Base-by-base conservation (phyloP, 2,113 vertebrate genomes). In the Psittacus erithacus region DNA sequence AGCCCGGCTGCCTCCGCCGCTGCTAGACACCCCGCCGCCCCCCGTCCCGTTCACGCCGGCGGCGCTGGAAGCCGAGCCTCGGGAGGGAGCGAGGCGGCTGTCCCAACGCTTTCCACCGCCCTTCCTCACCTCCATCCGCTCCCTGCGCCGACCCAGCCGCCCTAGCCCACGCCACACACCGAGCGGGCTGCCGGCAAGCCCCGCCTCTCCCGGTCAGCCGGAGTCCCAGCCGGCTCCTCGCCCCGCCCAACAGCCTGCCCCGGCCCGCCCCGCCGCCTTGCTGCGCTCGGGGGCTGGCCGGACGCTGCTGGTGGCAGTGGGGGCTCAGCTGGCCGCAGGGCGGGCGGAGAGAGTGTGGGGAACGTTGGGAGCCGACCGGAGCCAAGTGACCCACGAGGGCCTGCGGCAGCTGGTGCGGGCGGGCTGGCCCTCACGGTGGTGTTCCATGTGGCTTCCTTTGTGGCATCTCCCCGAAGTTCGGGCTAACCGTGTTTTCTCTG, bases 261-360 rank as follows among this genome's bases (percentile, higher is more conserved):
- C 8, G 2, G 7, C 22, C 29, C 50, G 28, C 24, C 33, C 12
- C 23, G 1, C 47, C 11, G 19, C 27, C 11, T 22, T 22, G 31
- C 31, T 2, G 19, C 19, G 9, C 22, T 39, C 7, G 11, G 19
- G 17, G 4, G 6, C 17, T 29, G 16, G 49, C 9, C 15, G 13
- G 4, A 10, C 8, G n/a, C 14, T 4, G 12, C 10, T 17, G 43
- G 19, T 18, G 19, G 16, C 10, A 10, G 15, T 7, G 4, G 3
- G 11, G 5, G 15, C 2, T 2, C 2, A 1, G 14, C 0, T 6
- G 19, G 35, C 2, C 2, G 8, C 2, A 0, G 22, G 8, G 5
- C 2, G 5, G 6, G 39, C 5, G 14, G 43, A 4, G 1, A 1
- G 29, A 28, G 3, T 0, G 14, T 3, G 7, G 4, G 5, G 14